Base-by-base conservation (phyloP, 1,140 invertebrate species). In the Bombus difficillimus region DNA sequence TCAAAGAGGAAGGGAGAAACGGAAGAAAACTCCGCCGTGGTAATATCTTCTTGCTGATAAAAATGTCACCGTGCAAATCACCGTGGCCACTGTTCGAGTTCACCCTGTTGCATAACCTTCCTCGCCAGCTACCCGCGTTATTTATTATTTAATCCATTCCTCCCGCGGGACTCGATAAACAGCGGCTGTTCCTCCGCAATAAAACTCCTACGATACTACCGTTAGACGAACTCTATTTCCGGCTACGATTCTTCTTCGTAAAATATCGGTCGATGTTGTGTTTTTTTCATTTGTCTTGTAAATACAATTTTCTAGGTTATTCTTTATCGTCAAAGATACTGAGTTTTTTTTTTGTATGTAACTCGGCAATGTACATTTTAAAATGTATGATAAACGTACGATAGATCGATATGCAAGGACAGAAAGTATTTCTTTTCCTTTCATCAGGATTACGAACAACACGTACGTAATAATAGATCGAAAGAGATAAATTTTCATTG, bases 81-180 rank as follows among this genome's bases (percentile, higher is more conserved):
- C 68, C 68, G 28, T 32, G 37, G 37, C 47, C 28, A 62, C 59
- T 62, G 28, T 62, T 22, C 43, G 18, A 81, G 37, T 71, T 39
- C 68, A 37, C 37, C 37, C 68, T 71, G 68, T 72, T 81, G 68
- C 79, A 18, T 18, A 15, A 25, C 47, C 74, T 39, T 34, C 10
- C 47, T 37, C 47, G 18, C 25, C 13, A 15, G 18, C 47, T 3
- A 28, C 25, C 25, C 28, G n/a, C 34, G 34, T 59, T 59, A 73
- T 81, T 81, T 71, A 81, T 72, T 73, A 72, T 81, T 81, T 71
- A 72, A 81, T n/a, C n/a, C 47, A 22, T 53, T n/a, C 10, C 66
- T 39, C 47, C 18, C 34, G 0, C n/a, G 43, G 34, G 43, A 25
- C 43, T 57, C 43, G 34, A 53, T 37, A 53, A 81, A 81, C 66